Percentiles rank a stretch among this genome's conserved stretches.
phyloP scores from a whole-genome alignment of 2,888 invertebrate species.

The Helleia helle region DNA sequence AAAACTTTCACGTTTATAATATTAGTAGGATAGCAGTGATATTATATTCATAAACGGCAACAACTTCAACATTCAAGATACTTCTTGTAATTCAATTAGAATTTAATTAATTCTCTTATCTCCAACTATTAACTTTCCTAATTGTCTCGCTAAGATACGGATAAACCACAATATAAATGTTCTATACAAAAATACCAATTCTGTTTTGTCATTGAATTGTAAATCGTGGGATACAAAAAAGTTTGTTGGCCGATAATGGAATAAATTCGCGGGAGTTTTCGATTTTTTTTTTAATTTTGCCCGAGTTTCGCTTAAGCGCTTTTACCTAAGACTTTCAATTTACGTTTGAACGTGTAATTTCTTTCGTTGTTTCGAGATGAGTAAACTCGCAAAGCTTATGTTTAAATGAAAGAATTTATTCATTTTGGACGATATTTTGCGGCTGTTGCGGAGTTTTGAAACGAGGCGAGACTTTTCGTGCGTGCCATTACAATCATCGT shows the following conservation, averaged over 20 bases:
- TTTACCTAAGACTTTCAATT: slow-evolving; percentile 34
- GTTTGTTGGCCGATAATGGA: slow-evolving; percentile 6
- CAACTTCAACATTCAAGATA: too few species aligned
- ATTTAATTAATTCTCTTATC: too few species aligned
- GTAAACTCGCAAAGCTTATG: slow-evolving; percentile 11
- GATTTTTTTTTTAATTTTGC: slow-evolving; percentile 38
- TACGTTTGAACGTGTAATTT: slow-evolving; percentile 31
- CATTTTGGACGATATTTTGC: slow-evolving; percentile 8
- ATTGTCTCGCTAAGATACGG: too few species aligned
- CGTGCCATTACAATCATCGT: too few species aligned
- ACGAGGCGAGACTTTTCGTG: not conserved
- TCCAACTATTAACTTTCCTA: too few species aligned
- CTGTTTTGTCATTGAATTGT: slow-evolving; percentile 5
- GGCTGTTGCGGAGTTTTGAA: slow-evolving; percentile 6
- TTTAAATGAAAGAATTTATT: slow-evolving; percentile 13
- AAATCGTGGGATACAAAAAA: slow-evolving; percentile 7
- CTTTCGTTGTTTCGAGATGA: slow-evolving; percentile 26
- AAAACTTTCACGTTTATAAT: too few species aligned
- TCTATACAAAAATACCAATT: not conserved
- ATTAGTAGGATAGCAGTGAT: too few species aligned
- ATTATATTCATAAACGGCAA: too few species aligned
- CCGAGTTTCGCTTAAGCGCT: slow-evolving; percentile 25
- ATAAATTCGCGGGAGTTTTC: slow-evolving; percentile 9
- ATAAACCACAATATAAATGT: too few species aligned
- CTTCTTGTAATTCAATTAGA: too few species aligned